Evolutionary conservation across 2,113 vertebrate genomes (phyloP), one percentile per base, ranked within the genome.

Genomic region (Tupaia tana): DNA sequence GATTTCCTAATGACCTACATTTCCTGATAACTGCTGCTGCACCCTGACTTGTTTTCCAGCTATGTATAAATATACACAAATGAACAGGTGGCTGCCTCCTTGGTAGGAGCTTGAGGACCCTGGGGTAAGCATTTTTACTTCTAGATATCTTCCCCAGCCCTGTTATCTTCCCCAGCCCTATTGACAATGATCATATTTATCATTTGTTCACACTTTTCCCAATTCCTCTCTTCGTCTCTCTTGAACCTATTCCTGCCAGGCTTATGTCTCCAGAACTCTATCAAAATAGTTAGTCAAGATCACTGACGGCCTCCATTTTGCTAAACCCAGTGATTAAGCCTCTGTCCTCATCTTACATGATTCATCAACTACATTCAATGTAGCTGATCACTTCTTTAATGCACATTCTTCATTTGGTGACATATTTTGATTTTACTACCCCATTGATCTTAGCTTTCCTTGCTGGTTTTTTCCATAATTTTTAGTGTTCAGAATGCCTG

Each of bases 31-130:
- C 59, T 85, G 67, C 43, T 29, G 69, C 77, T 61, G 11, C 52
- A 82, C 29, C 54, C 78, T 84, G 66, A 81, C 78, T 88, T 89
- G 89, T 80, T 94, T 91, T 79, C 64, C n/a, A 93, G 54, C 43
- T 69, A 31, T 34, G 66, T 64, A 89, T 82, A 77, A 87, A 94
- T 54, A 70, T 15, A 52, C 71, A 92, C 9, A 89, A 61, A 66
- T 34, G 91, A 89, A 67, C 12, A 80, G 9, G n/a, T 31, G 24
- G 29, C 54, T 86, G 52, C 19, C 29, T 95, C 61, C 24, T 93
- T 69, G 29, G 9, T n/a, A 54, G 74, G 59, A 24, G 25, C 64
- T 64, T 7, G 59, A 82, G 56, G n/a, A 73, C 64, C 67, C 29
- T 74, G n/a, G 31, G 29, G 64, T 91, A 90, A 31, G 71, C 64